phyloP scores from a whole-genome alignment of 2,113 vertebrate species.

The Oenanthe oenanthe region DNA sequence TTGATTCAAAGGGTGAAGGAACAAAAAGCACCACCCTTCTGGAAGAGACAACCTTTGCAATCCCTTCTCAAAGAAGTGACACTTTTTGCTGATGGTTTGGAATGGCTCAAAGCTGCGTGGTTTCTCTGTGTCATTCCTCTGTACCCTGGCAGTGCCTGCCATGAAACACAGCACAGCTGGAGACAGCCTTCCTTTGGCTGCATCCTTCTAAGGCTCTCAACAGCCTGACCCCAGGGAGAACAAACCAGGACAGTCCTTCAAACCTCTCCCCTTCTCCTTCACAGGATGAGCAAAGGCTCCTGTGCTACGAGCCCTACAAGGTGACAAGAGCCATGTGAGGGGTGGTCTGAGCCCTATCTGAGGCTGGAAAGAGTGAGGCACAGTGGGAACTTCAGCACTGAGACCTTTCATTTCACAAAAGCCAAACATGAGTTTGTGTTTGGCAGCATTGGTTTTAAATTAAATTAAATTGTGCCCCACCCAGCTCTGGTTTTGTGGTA shows the following conservation, averaged over 20 bases:
- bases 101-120: not conserved
- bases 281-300: not conserved
- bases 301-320: fast-evolving
- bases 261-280: not conserved
- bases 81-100: not conserved
- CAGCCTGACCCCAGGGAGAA: not conserved
- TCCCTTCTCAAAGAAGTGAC: not conserved
- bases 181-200: not conserved
- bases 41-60: not conserved
- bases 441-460: not conserved
- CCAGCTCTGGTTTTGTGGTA: not conserved
- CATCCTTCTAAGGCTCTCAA: not conserved
- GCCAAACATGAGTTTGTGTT: not conserved
- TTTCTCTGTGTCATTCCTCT: not conserved
- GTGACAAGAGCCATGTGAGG: not conserved
- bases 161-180: not conserved
- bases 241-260: not conserved
- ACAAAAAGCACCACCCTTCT: not conserved
- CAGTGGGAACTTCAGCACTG: not conserved
- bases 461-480: not conserved
- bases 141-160: not conserved
- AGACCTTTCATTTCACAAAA: not conserved
- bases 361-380: not conserved
- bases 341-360: not conserved
- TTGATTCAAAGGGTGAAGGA: not conserved